These are phyloP conservation scores for Okapia johnstoni DNA, from an alignment of 2,113 vertebrate genomes.

Conservation along the genomic window DNA sequence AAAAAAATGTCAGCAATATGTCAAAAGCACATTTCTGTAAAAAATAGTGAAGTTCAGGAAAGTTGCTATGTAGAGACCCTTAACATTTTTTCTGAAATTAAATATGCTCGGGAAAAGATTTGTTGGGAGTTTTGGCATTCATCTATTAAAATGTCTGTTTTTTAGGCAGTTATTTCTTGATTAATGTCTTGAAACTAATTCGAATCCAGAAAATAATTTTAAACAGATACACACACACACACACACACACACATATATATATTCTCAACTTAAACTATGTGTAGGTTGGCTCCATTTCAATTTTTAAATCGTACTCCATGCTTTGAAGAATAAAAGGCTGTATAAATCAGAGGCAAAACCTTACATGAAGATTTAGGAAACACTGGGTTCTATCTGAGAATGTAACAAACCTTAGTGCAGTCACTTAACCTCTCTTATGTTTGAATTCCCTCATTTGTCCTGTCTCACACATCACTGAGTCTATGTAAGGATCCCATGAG, in stretches of 20 bases:
- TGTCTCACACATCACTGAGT: background rate
- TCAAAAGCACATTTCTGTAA: background rate
- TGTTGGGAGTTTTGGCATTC: background rate
- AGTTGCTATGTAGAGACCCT: background rate
- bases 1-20: slow-evolving; percentile 7
- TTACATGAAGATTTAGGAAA: background rate
- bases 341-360: background rate
- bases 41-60: background rate
- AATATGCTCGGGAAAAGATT: background rate
- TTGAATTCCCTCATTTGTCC: background rate
- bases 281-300: background rate
- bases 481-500: background rate
- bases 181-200: background rate
- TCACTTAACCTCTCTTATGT: background rate
- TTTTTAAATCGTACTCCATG: background rate
- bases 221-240: background rate
- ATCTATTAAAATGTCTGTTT: background rate
- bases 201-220: background rate
- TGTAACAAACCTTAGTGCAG: background rate
- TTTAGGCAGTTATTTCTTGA: background rate
- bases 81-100: background rate
- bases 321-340: background rate
- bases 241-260: background rate
- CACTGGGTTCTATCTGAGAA: background rate
- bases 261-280: background rate